Conservation (phyloP, 35 echinoderm and acorn worm genomes). For the Heliocidaris erythrogramma region DNA sequence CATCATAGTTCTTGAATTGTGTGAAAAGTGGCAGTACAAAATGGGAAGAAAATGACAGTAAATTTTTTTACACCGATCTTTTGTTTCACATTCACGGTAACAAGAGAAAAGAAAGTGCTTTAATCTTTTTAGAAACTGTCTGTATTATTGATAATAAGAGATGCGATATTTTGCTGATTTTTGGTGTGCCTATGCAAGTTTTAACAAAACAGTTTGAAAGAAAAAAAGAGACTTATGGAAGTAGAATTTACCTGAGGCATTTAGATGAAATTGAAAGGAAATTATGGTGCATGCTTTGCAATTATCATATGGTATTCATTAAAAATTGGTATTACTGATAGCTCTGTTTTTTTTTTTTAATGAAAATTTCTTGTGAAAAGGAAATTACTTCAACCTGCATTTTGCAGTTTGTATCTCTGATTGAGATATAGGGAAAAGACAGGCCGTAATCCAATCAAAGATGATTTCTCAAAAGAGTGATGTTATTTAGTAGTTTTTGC, state of each 20-base stretch:
- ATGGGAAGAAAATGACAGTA: conserved; percentile 9
- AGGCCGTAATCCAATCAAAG: conserved; percentile 1
- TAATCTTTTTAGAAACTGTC: conserved; percentile 25
- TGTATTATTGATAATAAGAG: conserved; percentile 40
- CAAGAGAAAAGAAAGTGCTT: conserved; percentile 41
- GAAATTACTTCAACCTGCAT: conserved; percentile 6
- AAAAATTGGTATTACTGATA: not conserved
- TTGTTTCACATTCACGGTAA: conserved; percentile 34
- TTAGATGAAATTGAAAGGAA: not conserved
- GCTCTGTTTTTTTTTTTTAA: not conserved
- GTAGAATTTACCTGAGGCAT: not conserved
- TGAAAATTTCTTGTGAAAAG: not conserved
- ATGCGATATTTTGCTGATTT: conserved; percentile 36
- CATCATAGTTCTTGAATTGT: conserved; percentile 12
- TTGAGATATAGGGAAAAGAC: conserved; percentile 40
- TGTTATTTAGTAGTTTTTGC: not conserved
- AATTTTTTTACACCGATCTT: conserved; percentile 24
- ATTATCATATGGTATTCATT: conserved; percentile 4
- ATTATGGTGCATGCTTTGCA: conserved; percentile 16
- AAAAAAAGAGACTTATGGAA: not conserved
- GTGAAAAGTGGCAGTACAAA: conserved; percentile 9
- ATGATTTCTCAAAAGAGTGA: not conserved
- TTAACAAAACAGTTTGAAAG: conserved; percentile 30
- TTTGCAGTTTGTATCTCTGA: conserved; percentile 7
- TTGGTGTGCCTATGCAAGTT: conserved; percentile 50